Base-by-base conservation (phyloP, 2,797 vertebrate genomes). In the Enteromius thamalakanensis region DNA sequence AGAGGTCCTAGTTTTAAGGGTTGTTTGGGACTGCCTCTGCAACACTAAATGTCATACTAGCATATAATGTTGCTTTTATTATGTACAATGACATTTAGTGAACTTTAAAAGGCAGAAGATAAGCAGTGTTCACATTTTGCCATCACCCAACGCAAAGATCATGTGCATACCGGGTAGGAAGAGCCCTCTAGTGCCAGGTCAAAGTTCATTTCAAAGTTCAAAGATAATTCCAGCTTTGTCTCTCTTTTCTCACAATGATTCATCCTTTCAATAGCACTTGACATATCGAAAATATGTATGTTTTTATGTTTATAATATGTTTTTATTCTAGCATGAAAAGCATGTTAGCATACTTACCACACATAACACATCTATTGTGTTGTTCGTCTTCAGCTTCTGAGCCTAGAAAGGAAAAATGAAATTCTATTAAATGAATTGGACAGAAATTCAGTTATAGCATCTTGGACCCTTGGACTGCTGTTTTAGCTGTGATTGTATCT, bases 311-410 rank as follows among this genome's bases (percentile, higher is more conserved):
- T 40, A 7, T 40, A 40, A 40, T 40, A 40, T 9, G 40, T 23
- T 53, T 23, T 15, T 17, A 34, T 37, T 37, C 10, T 76, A 1
- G 3, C 19, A 4, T 42, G 11, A 68, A 37, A 53, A 34, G 2
- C 32, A 81, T 19, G 6, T 8, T 29, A 21, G 47, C 15, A 55
- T 42, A 86, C 92, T 91, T 84, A 94, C 93, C 90, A 94, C 91
- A 67, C 94, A 95, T 42, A 95, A 69, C 81, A 91, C 86, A 10
- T 94, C 95, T 34, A 93, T 92, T 2, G 95, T 95, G 15, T 95
- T 92, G 85, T 98, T 99, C 69, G 96, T 95, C 93, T 96, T 97
- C 88, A 96, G 53, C 86, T 97, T 98, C 93, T 97, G 97, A 83
- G 96, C 96, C 97, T 98, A 87, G 70, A 91, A 91, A 84, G 26